Evolutionary conservation across 2,113 vertebrate genomes (phyloP).

Genomic region (Urocitellus parryii): DNA sequence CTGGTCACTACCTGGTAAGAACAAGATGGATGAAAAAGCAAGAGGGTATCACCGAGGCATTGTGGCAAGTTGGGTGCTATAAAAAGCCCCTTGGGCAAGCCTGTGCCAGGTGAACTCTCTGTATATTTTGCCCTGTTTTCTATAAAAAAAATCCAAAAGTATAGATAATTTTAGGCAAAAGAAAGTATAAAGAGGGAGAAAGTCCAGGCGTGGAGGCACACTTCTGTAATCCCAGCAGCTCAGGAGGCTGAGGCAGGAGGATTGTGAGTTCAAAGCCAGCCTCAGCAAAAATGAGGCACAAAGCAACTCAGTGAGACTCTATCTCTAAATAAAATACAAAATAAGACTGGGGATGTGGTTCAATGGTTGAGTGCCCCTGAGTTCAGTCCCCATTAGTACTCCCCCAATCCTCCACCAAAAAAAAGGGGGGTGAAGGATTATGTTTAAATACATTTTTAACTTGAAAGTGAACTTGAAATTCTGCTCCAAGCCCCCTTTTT

Average conservation of each 20-base stretch:
- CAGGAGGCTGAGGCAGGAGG: too few species aligned
- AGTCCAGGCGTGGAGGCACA: too few species aligned
- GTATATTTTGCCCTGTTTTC: neutral
- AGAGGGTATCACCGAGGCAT: too few species aligned
- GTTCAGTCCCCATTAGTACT: too few species aligned
- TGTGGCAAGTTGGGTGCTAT: neutral
- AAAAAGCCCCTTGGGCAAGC: fast-evolving
- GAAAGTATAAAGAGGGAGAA: neutral
- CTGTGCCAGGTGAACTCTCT: neutral
- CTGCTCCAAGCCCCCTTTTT: neutral
- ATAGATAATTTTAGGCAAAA: neutral
- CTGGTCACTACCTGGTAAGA: neutral
- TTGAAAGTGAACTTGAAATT: constrained; percentile 31
- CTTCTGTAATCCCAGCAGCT: too few species aligned
- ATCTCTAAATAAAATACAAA: too few species aligned
- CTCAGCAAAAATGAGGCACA: too few species aligned
- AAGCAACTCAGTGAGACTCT: too few species aligned
- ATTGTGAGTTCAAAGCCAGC: too few species aligned
- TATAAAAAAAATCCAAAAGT: neutral
- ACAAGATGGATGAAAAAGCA: neutral
- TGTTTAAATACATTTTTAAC: constrained; percentile 29
- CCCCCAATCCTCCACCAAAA: too few species aligned
- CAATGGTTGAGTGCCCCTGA: too few species aligned
- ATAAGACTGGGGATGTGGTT: too few species aligned
- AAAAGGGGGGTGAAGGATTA: neutral